Conservation (phyloP, 2,888 invertebrate species). For the Drosophila siamana region DNA sequence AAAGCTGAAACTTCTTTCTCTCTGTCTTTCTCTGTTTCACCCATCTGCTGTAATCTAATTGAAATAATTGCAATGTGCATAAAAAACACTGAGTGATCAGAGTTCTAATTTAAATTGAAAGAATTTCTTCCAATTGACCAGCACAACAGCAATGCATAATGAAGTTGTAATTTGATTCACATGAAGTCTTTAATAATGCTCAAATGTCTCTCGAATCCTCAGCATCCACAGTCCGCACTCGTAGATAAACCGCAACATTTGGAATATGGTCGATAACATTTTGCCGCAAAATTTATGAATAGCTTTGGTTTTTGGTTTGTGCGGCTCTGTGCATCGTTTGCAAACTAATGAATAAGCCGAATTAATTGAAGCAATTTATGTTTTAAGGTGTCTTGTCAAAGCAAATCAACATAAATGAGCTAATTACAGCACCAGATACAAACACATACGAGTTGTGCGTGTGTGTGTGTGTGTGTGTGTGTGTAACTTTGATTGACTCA, state of each 20-base stretch:
- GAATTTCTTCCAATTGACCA: background rate
- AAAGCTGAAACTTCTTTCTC: background rate
- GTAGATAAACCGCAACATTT: slow-evolving; percentile 68
- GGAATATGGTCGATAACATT: slow-evolving; percentile 65
- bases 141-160: background rate
- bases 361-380: slow-evolving; percentile 77
- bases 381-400: slow-evolving; percentile 70
- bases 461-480: slow-evolving; percentile 13
- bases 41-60: slow-evolving; percentile 7
- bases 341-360: slow-evolving; percentile 73
- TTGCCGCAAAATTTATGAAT: slow-evolving; percentile 74
- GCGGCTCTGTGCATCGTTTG: slow-evolving; percentile 11
- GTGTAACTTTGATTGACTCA: slow-evolving; percentile 63
- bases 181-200: background rate
- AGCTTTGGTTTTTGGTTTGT: slow-evolving; percentile 60
- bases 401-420: slow-evolving; percentile 78
- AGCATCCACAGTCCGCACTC: too few relatives aligned
- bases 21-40: too few relatives aligned
- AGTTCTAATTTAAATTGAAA: background rate
- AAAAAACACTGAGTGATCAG: background rate
- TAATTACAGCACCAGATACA: slow-evolving; percentile 58
- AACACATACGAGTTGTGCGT: background rate
- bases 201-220: slow-evolving; percentile 3
- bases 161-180: background rate
- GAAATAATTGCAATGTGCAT: slow-evolving; percentile 9